Base-by-base conservation (phyloP, 2,797 vertebrate genomes). In the Balearica regulorum region DNA sequence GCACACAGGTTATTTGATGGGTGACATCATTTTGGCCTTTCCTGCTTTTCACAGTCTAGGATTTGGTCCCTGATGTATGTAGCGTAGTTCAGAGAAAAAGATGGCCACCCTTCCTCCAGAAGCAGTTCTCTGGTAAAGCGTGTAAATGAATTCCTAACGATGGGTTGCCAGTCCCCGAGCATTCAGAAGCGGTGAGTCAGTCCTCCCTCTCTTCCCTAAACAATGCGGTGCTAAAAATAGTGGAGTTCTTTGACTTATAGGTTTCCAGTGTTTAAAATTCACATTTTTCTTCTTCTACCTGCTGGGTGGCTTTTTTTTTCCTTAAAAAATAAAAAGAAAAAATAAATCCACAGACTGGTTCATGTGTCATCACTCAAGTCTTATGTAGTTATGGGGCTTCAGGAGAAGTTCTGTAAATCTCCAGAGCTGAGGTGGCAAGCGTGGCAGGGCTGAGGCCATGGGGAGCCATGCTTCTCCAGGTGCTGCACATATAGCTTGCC, bases 151-250 rank as follows among this genome's bases (percentile, higher is more conserved):
- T 92, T 92, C 53, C 69, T 90, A 39, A 22, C 1, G 18, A 62
- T 61, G 46, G 22, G 22, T 69, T 79, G 39, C 51, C 62, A 87
- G 29, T 95, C 71, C 77, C 62, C 43, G 89, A 37, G 71, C 70
- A 57, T 92, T 89, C 84, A 87, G 77, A 49, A 90, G 71, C 22
- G 55, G 66, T 85, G 91, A 95, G 87, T 94, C 94, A 95, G 87
- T 73, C 78, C 21, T 87, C 66, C 75, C 16, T 28, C n/a, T 92
- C 55, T 84, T 93, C 33, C 55, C 35, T 87, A 83, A 93, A 87
- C 88, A 96, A 51, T 66, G 24, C 0, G 0, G 51, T 61, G 48
- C 81, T 93, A 92, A 89, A 92, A 93, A 87, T 89, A 96, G 48
- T 5, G 7, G 49, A 61, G 16, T 46, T 25, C 91, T 82, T 89